Conservation (phyloP, 2,888 invertebrate genomes). For the Axea sp. region DNA sequence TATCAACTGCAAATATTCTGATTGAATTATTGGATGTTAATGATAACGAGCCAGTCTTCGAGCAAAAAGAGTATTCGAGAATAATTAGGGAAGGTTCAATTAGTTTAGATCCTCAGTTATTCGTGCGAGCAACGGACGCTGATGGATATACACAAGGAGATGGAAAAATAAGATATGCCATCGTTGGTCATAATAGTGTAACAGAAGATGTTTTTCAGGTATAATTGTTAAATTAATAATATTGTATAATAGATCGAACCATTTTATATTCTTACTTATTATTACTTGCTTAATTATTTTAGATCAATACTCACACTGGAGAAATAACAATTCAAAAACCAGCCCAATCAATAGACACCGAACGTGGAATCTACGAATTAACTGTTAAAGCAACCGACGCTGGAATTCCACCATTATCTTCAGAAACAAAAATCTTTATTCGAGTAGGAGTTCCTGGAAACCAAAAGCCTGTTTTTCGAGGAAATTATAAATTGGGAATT, state of each 20-base stretch:
- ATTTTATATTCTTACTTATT: too few relatives aligned
- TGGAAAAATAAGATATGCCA: constrained; percentile 84
- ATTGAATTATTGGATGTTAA: constrained; percentile 88
- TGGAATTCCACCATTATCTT: constrained; percentile 84
- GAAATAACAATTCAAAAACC: constrained; percentile 84
- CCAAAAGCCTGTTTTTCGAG: constrained; percentile 89
- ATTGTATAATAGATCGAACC: too few relatives aligned
- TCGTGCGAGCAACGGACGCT: constrained; percentile 87
- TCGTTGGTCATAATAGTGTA: constrained; percentile 86
- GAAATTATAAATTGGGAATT: constrained; percentile 83
- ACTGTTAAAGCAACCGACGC: constrained; percentile 86
- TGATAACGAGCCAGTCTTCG: constrained; percentile 88
- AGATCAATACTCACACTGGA: constrained; percentile 85
- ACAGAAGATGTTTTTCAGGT: constrained; percentile 80
- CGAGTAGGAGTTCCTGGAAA: constrained; percentile 90
- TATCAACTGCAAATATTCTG: constrained; percentile 85
- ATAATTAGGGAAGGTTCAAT: constrained; percentile 88
- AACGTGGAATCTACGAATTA: constrained; percentile 87
- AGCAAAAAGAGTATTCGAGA: constrained; percentile 85
- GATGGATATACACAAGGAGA: constrained; percentile 88
- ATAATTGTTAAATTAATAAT: too few relatives aligned
- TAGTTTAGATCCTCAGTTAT: constrained; percentile 89
- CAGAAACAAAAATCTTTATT: constrained; percentile 84
- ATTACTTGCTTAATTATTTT: neutral
- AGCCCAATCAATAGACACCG: constrained; percentile 87